phyloP scores from a whole-genome alignment of 2,113 vertebrate genomes.

The Geococcyx californianus region DNA sequence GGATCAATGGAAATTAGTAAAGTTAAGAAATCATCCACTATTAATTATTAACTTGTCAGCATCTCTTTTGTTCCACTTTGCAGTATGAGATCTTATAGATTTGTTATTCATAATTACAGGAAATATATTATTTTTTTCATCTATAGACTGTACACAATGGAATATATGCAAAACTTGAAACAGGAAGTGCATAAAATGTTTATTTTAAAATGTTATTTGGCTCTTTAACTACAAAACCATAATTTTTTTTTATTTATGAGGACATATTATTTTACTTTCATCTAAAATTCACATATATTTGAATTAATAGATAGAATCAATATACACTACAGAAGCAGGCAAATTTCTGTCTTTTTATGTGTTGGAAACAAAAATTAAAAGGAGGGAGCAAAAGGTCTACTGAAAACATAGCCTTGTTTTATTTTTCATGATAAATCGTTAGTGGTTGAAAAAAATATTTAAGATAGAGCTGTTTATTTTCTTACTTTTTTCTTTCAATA shows the following conservation, averaged over 20 bases:
- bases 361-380: not conserved
- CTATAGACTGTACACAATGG: not conserved
- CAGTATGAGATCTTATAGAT: not conserved
- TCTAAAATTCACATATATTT: not conserved
- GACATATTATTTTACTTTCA: not conserved
- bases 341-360: not conserved
- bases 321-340: not conserved
- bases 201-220: not conserved
- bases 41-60: not conserved
- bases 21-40: not conserved
- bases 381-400: not conserved
- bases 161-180: not conserved
- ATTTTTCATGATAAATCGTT: not conserved
- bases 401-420: not conserved
- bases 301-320: not conserved
- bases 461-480: not conserved
- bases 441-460: not conserved
- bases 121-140: not conserved
- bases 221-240: not conserved
- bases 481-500: not conserved
- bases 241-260: not conserved
- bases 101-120: not conserved
- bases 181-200: not conserved
- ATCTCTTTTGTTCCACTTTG: not conserved
- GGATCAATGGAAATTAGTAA: not conserved